Evolutionary conservation across 2,888 invertebrate species (phyloP).

Genomic region (Lacanobia oleracea): DNA sequence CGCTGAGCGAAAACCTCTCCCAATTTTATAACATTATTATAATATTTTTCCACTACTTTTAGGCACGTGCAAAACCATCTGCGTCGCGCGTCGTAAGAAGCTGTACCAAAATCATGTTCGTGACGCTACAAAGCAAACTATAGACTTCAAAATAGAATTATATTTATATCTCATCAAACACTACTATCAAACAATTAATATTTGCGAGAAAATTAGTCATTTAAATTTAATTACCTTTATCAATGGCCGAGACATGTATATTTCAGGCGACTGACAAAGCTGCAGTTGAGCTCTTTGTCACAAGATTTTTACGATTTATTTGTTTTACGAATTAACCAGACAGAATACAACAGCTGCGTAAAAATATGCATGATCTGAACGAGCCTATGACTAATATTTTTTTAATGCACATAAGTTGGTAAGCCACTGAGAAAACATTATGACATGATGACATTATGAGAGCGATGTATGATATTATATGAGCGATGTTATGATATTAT

Average conservation of each 20-base stretch:
- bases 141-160: slow-evolving; percentile 26
- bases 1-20: too few species aligned
- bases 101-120: not conserved
- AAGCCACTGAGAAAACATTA: not conserved
- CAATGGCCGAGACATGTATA: slow-evolving; percentile 22
- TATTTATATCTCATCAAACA: slow-evolving; percentile 33
- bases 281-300: not conserved
- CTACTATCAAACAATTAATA: slow-evolving; percentile 30
- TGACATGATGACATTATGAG: not conserved
- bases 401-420: not conserved
- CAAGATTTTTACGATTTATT: slow-evolving; percentile 24
- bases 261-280: slow-evolving; percentile 29
- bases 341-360: slow-evolving; percentile 10
- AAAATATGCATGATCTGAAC: slow-evolving; percentile 4
- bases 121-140: slow-evolving; percentile 25
- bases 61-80: not conserved
- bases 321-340: not conserved
- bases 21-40: too few species aligned
- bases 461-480: too few species aligned
- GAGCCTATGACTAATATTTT: slow-evolving; percentile 18
- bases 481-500: too few species aligned
- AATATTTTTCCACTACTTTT: not conserved
- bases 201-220: slow-evolving; percentile 50
- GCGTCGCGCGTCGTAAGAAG: not conserved
- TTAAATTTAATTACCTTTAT: slow-evolving; percentile 47